Evolutionary conservation across 2,888 invertebrate genomes (phyloP).

Genomic region (Pseudanteris insignis): DNA sequence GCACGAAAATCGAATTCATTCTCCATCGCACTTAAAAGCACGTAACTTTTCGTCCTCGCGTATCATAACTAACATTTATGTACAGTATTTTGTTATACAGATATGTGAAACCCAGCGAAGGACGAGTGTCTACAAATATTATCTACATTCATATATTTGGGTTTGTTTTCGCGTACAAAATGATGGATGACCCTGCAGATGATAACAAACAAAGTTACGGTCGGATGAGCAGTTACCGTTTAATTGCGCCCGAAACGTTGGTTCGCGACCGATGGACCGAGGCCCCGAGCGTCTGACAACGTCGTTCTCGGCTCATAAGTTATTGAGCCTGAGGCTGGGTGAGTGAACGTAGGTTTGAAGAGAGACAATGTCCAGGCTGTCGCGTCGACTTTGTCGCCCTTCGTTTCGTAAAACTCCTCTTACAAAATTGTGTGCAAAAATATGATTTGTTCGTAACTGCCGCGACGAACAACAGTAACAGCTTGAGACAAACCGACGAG

Average conservation of each 20-base stretch:
- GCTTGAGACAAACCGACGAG: too few species aligned
- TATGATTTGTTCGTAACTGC: too few species aligned
- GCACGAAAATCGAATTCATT: slow-evolving; percentile 20
- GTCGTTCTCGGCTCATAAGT: too few species aligned
- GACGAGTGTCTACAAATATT: slow-evolving; percentile 41
- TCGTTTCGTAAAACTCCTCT: background rate
- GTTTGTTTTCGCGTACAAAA: slow-evolving; percentile 38
- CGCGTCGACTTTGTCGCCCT: slow-evolving; percentile 5
- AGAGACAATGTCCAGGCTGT: slow-evolving; percentile 3
- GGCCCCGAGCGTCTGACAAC: too few species aligned
- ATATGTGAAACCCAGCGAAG: slow-evolving; percentile 53
- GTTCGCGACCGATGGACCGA: too few species aligned
- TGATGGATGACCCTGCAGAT: slow-evolving; percentile 48
- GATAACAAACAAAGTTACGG: slow-evolving; percentile 28
- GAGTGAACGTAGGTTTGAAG: too few species aligned
- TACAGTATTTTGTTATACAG: slow-evolving; percentile 50
- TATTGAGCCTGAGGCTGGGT: too few species aligned
- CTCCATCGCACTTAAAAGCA: slow-evolving; percentile 28
- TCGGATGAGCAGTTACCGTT: background rate
- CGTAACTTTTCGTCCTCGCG: slow-evolving; percentile 19
- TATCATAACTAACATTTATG: slow-evolving; percentile 42
- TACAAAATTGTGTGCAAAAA: slow-evolving; percentile 17
- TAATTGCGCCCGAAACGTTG: too few species aligned
- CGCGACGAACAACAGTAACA: too few species aligned
- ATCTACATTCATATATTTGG: slow-evolving; percentile 47